phyloP scores from a whole-genome alignment of 2,888 invertebrate genomes.

The Diplazon laetatorius region DNA sequence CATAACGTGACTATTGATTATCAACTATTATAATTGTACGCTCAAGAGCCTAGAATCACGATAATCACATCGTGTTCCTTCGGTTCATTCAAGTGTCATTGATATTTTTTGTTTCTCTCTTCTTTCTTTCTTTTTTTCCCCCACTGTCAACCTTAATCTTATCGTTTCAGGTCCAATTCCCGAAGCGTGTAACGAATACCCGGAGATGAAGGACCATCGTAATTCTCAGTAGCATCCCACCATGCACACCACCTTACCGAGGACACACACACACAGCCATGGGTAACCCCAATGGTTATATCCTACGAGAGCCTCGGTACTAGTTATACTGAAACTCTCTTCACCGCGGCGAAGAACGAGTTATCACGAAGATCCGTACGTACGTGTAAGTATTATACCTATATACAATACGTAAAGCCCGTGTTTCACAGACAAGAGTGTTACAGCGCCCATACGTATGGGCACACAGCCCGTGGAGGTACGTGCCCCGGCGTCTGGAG shows the following conservation, averaged over 20 bases:
- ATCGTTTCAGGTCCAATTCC: conserved; percentile 6
- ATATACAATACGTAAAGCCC: conserved; percentile 9
- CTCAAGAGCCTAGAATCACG: not conserved
- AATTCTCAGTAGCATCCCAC: conserved; percentile 28
- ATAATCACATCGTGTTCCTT: not conserved
- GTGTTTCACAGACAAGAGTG: not conserved
- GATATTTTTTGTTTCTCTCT: no score
- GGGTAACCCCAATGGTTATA: not conserved
- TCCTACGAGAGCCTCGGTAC: conserved; percentile 9
- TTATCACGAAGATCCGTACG: conserved; percentile 44
- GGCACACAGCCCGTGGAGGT: conserved; percentile 43
- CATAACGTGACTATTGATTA: no score
- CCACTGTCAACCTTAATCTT: not conserved
- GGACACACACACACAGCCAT: conserved; percentile 13
- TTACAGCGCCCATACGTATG: conserved; percentile 14
- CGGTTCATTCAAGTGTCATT: not conserved
- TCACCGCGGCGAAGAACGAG: conserved; percentile 42
- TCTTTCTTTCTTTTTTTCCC: not conserved
- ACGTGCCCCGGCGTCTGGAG: conserved; percentile 54
- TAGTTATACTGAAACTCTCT: conserved; percentile 31
- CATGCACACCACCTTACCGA: not conserved
- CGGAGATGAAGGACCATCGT: conserved; percentile 8
- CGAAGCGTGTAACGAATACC: conserved; percentile 13
- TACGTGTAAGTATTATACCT: not conserved
- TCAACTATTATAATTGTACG: not conserved